phyloP scores from a whole-genome alignment of 2,888 invertebrate species.

The Cryptocephalus primarius region DNA sequence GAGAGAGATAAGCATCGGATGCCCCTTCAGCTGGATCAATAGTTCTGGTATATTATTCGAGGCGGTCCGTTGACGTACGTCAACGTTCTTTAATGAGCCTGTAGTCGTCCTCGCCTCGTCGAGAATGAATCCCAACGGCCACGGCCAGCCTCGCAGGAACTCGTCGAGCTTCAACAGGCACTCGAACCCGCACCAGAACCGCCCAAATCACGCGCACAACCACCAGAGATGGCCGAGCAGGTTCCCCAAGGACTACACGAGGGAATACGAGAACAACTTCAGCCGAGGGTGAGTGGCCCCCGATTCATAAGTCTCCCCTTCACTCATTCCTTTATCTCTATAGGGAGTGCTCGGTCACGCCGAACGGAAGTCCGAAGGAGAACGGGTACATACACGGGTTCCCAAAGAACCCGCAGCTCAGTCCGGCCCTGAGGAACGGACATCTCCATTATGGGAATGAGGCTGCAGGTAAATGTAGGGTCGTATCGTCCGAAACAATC shows the following conservation, averaged over 20 bases:
- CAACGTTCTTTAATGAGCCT: too few relatives aligned
- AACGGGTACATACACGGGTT: slow-evolving; percentile 33
- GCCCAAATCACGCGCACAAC: slow-evolving; percentile 31
- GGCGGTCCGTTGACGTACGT: too few relatives aligned
- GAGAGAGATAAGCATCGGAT: too few relatives aligned
- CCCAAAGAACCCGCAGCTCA: slow-evolving; percentile 36
- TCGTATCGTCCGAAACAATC: too few relatives aligned
- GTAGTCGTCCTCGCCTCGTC: too few relatives aligned
- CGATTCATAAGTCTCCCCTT: too few relatives aligned
- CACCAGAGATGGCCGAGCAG: slow-evolving; percentile 36
- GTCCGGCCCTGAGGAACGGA: slow-evolving; percentile 31
- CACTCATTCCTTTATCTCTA: not conserved
- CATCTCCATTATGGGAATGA: slow-evolving; percentile 33
- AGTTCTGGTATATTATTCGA: not conserved
- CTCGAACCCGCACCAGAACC: slow-evolving; percentile 31
- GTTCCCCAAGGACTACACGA: slow-evolving; percentile 35
- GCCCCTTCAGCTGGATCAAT: slow-evolving; percentile 1
- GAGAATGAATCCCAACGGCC: slow-evolving; percentile 36
- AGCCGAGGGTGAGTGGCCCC: slow-evolving; percentile 29
- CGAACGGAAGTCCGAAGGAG: slow-evolving; percentile 34
- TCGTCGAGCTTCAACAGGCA: slow-evolving; percentile 34
- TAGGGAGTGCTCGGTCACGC: slow-evolving; percentile 34
- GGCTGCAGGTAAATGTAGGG: slow-evolving; percentile 24
- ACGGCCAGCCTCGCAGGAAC: slow-evolving; percentile 33
- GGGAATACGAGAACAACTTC: slow-evolving; percentile 35